phyloP scores from a whole-genome alignment of 1,140 invertebrate species.

The Zaprionus taronus region DNA sequence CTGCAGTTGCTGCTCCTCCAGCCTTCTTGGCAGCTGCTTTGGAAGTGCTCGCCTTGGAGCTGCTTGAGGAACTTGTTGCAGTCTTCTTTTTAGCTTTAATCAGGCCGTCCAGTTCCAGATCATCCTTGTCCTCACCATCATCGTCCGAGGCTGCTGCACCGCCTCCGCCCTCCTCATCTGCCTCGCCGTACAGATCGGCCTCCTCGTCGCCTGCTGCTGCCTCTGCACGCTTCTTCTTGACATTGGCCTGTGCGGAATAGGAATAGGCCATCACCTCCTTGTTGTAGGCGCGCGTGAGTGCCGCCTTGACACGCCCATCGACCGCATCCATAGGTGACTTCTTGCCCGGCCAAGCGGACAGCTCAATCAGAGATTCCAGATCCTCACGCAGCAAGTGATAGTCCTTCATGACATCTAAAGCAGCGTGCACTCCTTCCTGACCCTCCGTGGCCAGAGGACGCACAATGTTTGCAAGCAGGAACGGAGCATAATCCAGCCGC shows the following conservation, averaged over 20 bases:
- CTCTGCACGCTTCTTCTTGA: conserved; percentile 86
- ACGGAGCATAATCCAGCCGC: conserved; percentile 92
- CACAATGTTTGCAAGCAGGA: conserved; percentile 89
- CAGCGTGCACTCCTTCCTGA: conserved; percentile 89
- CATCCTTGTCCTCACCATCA: conserved; percentile 87
- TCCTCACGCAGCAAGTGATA: conserved; percentile 96
- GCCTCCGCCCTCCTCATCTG: conserved; percentile 70
- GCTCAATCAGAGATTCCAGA: conserved; percentile 93
- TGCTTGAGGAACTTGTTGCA: conserved; percentile 29
- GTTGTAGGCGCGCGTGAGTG: conserved; percentile 96
- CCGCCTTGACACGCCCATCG: conserved; percentile 95
- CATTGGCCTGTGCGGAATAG: conserved; percentile 87
- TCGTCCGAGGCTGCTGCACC: conserved; percentile 69
- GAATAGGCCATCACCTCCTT: conserved; percentile 91
- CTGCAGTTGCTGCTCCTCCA: conserved; percentile 17
- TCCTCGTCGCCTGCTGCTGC: conserved; percentile 73
- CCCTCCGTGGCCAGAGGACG: conserved; percentile 90
- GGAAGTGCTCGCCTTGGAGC: conserved; percentile 51
- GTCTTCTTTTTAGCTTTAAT: conserved; percentile 87
- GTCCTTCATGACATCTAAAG: conserved; percentile 91
- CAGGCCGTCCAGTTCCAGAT: conserved; percentile 90
- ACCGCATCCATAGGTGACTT: conserved; percentile 91
- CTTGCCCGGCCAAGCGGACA: conserved; percentile 93
- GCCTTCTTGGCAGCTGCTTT: conserved; percentile 55
- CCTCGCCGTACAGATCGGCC: conserved; percentile 55